phyloP scores from a whole-genome alignment of 2,888 invertebrate species.

The Idaea straminata region DNA sequence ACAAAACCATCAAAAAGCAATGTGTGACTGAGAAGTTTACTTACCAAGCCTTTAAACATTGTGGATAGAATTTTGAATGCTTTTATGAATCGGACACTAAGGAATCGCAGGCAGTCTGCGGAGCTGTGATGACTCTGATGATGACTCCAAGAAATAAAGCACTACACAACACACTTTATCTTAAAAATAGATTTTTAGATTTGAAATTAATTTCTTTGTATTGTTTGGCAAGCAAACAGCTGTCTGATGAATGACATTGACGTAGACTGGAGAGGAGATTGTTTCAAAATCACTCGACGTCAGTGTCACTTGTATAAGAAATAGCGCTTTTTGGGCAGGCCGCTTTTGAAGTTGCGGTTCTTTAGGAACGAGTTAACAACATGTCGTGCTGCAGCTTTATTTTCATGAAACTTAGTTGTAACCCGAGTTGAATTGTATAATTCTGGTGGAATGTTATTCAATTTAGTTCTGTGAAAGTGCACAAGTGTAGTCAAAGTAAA shows the following conservation, averaged over 20 bases:
- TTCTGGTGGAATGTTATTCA: too few species aligned
- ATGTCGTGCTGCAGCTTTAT: too few species aligned
- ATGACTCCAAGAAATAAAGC: background rate
- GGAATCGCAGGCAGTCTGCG: background rate
- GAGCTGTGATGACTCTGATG: background rate
- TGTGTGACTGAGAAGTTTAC: background rate
- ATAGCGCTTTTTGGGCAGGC: too few species aligned
- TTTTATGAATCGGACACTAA: background rate
- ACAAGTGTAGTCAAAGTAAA: too few species aligned
- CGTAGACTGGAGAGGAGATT: too few species aligned
- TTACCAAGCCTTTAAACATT: slow-evolving; percentile 7
- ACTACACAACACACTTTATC: background rate
- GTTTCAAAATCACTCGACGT: too few species aligned
- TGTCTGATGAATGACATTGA: background rate
- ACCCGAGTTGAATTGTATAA: too few species aligned
- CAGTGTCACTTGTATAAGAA: too few species aligned
- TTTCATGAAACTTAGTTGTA: too few species aligned
- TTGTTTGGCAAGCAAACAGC: background rate
- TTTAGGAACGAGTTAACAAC: too few species aligned
- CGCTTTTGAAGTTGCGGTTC: too few species aligned
- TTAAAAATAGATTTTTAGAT: background rate
- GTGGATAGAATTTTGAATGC: background rate
- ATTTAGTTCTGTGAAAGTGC: too few species aligned
- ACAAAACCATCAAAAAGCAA: background rate
- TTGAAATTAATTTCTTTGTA: background rate